Evolutionary conservation across 2,113 vertebrate species (phyloP).

Genomic region (Prochilodus magdalenae): DNA sequence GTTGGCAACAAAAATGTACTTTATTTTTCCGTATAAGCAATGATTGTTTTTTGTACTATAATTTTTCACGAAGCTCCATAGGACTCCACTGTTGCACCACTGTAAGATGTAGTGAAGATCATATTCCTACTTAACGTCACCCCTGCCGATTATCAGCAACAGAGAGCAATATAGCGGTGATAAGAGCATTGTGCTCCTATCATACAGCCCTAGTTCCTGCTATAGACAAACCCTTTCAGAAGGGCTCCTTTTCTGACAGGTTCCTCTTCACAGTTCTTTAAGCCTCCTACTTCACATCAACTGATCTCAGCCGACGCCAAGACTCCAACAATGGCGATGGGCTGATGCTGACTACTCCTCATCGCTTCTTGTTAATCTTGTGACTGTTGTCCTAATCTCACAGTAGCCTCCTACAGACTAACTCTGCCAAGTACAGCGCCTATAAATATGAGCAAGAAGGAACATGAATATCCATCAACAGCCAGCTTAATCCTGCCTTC

Average conservation of each 20-base stretch:
- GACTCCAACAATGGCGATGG: background rate
- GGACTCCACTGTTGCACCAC: too few species aligned
- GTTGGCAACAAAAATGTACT: too few species aligned
- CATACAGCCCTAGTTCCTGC: background rate
- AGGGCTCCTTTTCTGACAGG: background rate
- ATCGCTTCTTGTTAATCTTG: constrained; percentile 3
- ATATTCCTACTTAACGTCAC: too few species aligned
- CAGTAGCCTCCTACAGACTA: background rate
- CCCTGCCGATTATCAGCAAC: too few species aligned
- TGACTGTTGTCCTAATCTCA: background rate
- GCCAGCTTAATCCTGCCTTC: constrained; percentile 9
- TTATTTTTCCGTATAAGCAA: too few species aligned
- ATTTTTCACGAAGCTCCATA: too few species aligned
- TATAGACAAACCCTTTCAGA: background rate
- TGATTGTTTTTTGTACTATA: too few species aligned
- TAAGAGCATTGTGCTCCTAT: too few species aligned
- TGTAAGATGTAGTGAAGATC: too few species aligned
- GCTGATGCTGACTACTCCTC: background rate
- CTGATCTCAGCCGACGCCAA: background rate
- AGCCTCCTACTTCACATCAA: background rate
- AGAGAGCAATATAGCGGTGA: too few species aligned
- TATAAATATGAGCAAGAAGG: constrained; percentile 19
- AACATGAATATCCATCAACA: constrained; percentile 13
- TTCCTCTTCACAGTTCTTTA: background rate
- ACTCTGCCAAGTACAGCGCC: background rate